Evolutionary conservation across 2,797 vertebrate species (phyloP).

Genomic region (Pelobates cultripes): DNA sequence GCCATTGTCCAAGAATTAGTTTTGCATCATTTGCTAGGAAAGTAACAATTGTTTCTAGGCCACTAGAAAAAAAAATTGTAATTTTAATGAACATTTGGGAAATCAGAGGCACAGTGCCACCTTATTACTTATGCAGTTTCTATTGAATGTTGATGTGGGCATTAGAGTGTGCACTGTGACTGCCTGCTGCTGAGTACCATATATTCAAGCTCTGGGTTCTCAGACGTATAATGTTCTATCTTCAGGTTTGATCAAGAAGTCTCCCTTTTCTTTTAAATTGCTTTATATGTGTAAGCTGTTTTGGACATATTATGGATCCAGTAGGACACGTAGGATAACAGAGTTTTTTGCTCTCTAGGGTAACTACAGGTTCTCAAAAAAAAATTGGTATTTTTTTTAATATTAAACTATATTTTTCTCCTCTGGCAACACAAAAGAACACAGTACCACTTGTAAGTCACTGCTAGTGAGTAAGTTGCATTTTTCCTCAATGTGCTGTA

Average conservation of each 20-base stretch:
- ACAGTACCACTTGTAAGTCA: too few species aligned
- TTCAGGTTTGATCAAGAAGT: not conserved
- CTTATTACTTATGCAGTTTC: slow-evolving; percentile 47
- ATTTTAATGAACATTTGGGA: slow-evolving; percentile 54
- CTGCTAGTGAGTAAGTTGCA: too few species aligned
- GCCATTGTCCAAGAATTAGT: slow-evolving; percentile 56
- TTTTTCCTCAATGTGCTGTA: too few species aligned
- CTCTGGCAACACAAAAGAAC: too few species aligned
- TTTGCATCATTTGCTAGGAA: slow-evolving; percentile 50
- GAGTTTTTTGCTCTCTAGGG: too few species aligned
- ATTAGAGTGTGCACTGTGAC: slow-evolving; percentile 31
- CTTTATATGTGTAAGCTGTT: not conserved
- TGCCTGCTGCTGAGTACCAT: slow-evolving; percentile 20
- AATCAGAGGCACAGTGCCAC: slow-evolving; percentile 49
- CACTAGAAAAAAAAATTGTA: slow-evolving; percentile 41
- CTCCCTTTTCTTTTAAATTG: not conserved
- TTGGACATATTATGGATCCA: not conserved
- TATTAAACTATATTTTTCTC: too few species aligned
- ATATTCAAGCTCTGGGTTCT: not conserved
- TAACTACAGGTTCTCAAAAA: too few species aligned
- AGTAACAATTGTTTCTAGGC: slow-evolving; percentile 54
- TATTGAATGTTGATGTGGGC: slow-evolving; percentile 50
- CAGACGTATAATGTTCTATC: not conserved
- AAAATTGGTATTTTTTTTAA: too few species aligned
- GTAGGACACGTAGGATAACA: too few species aligned